Percentiles rank a stretch among this genome's conserved stretches.
Evolutionary conservation across 2,888 invertebrate genomes (phyloP).

Genomic region (Sarcophaga caerulescens): DNA sequence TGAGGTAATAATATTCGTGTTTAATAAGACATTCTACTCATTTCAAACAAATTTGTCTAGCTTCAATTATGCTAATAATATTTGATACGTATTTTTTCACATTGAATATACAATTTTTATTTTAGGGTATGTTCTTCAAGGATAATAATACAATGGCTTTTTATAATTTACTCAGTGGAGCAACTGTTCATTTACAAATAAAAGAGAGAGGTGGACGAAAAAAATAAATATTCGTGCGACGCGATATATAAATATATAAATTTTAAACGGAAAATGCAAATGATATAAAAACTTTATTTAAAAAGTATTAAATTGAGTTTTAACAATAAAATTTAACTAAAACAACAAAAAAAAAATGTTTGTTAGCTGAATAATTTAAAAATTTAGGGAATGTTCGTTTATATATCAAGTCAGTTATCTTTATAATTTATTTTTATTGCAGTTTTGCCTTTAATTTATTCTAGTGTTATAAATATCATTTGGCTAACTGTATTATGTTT

Average conservation of each 20-base stretch:
- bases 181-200: constrained; percentile 92
- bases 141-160: constrained; percentile 97
- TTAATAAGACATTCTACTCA: background rate
- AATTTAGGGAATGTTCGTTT: constrained; percentile 47
- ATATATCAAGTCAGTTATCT: constrained; percentile 25
- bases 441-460: background rate
- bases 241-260: background rate
- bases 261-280: constrained; percentile 11
- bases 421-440: constrained; percentile 6
- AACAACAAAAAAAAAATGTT: background rate
- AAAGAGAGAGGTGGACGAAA: constrained; percentile 99
- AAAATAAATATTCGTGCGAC: constrained; percentile 85
- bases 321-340: constrained; percentile 46
- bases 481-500: constrained; percentile 71
- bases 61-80: no score
- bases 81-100: no score
- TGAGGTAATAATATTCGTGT: constrained; percentile 84
- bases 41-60: no score
- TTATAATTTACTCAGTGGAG: constrained; percentile 95
- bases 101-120: constrained; percentile 71
- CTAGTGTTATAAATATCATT: constrained; percentile 43
- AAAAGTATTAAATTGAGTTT: constrained; percentile 35
- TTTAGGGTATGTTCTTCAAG: constrained; percentile 98
- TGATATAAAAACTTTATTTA: constrained; percentile 24
- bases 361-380: no score